Conservation (phyloP, 2,797 vertebrate genomes). For the Nyctalus aviator region DNA sequence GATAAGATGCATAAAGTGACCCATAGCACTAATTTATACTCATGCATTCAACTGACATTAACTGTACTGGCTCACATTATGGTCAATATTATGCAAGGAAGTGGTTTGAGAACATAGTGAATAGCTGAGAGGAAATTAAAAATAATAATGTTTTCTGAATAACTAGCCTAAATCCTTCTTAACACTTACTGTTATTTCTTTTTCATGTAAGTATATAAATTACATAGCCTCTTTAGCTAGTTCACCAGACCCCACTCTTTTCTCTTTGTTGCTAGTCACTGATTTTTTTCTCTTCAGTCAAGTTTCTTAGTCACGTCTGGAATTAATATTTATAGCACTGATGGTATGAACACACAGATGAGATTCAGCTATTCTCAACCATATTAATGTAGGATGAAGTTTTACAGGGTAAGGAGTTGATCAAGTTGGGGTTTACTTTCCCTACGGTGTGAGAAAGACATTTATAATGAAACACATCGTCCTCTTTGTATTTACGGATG, state of each 20-base stretch:
- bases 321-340: slow-evolving; percentile 58
- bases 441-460: not conserved
- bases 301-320: slow-evolving; percentile 12
- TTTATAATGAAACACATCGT: slow-evolving; percentile 55
- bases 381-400: not conserved
- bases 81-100: not conserved
- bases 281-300: not conserved
- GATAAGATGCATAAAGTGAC: not conserved
- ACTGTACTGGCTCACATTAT: not conserved
- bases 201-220: slow-evolving; percentile 25
- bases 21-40: not conserved
- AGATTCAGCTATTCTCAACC: slow-evolving; percentile 54
- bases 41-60: not conserved
- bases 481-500: not conserved
- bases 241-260: not conserved
- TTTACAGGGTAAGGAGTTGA: slow-evolving; percentile 19
- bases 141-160: not conserved
- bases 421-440: slow-evolving; percentile 1
- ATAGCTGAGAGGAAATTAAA: not conserved
- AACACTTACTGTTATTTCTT: not conserved
- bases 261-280: not conserved
- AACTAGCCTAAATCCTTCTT: not conserved
- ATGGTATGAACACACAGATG: not conserved
- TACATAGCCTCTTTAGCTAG: not conserved
- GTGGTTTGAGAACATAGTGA: not conserved